Percentiles rank a stretch among this genome's conserved stretches.
Evolutionary conservation across 2,113 vertebrate genomes (phyloP).

Genomic region (Vimba vimba): DNA sequence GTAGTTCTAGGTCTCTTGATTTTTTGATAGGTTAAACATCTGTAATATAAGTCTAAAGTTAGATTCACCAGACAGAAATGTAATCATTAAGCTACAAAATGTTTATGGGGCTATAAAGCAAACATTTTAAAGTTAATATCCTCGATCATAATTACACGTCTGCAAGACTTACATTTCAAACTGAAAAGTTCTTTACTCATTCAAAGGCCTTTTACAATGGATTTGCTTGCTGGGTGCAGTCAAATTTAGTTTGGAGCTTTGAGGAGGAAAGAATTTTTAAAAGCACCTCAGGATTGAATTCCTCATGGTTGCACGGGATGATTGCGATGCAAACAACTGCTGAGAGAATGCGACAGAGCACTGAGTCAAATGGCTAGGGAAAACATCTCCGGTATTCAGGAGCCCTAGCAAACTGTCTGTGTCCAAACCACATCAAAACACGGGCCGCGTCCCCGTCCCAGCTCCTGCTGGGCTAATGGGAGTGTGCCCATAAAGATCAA

Average conservation of each 20-base stretch:
- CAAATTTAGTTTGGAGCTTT: not conserved
- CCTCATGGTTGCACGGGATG: not conserved
- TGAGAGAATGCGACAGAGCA: constrained; percentile 33
- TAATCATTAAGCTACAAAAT: not conserved
- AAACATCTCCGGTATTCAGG: constrained; percentile 52
- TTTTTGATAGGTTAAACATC: constrained; percentile 9
- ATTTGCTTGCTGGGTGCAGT: not conserved
- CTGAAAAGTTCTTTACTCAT: not conserved
- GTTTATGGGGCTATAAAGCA: constrained; percentile 40
- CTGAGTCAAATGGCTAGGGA: not conserved
- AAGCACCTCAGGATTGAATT: constrained; percentile 31
- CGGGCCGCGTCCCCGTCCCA: not conserved
- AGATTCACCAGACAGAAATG: constrained; percentile 23
- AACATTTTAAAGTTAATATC: not conserved
- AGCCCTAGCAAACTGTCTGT: constrained; percentile 35
- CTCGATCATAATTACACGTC: not conserved
- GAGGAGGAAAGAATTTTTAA: constrained; percentile 32
- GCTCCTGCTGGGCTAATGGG: constrained; percentile 48
- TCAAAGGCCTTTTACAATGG: not conserved
- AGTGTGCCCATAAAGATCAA: constrained; percentile 18
- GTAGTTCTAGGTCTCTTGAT: not conserved
- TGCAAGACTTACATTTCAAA: not conserved
- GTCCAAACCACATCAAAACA: constrained; percentile 57
- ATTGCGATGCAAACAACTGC: constrained; percentile 44
- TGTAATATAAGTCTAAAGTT: constrained; percentile 11